Base-by-base conservation (phyloP, 2,797 vertebrate genomes). In the Pipistrellus pipistrellus region DNA sequence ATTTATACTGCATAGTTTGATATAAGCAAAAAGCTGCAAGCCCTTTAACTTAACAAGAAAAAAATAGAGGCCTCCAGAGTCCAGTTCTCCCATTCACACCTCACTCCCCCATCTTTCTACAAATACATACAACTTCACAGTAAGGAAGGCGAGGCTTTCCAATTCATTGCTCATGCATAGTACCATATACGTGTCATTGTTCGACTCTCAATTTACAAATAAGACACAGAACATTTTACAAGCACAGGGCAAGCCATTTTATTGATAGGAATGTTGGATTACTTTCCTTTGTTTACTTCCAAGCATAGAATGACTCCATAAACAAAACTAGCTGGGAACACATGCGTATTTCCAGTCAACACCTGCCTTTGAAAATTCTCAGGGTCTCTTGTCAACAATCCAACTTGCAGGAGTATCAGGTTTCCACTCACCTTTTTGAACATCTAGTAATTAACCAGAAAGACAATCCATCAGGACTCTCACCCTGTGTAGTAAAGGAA, bases 391-490 rank as follows among this genome's bases (percentile, higher is more conserved):
- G 27, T 93, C 82, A 97, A 98, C 97, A 99, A 98, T 83, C 97
- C 98, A 98, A 98, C 95, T 96, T 97, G 98, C 98, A 98, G 97
- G 97, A 94, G 97, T 98, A 97, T 97, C 98, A 97, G 95, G 95
- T 97, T 97, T 89, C 97, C 96, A 87, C 94, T 98, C 98, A 98
- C 97, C 98, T 98, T 98, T 98, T 95, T 97, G 97, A 93, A 97
- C 98, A 98, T 98, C 98, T 95, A 98, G 97, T 97, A 98, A 95
- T 98, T 97, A 98, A 96, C 94, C 97, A 97, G 98, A 98, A 98
- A 98, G 98, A 98, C 97, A 98, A 98, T 94, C 98, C 96, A 90
- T 96, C 66, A 81, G 71, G 77, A 80, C 41, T 95, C 88, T 78
- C 77, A 23, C 27, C 75, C 44, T 92, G 64, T 69, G 73, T 62